Base-by-base conservation (phyloP, 1,140 invertebrate genomes). In the Aphelenchoides avenae region DNA sequence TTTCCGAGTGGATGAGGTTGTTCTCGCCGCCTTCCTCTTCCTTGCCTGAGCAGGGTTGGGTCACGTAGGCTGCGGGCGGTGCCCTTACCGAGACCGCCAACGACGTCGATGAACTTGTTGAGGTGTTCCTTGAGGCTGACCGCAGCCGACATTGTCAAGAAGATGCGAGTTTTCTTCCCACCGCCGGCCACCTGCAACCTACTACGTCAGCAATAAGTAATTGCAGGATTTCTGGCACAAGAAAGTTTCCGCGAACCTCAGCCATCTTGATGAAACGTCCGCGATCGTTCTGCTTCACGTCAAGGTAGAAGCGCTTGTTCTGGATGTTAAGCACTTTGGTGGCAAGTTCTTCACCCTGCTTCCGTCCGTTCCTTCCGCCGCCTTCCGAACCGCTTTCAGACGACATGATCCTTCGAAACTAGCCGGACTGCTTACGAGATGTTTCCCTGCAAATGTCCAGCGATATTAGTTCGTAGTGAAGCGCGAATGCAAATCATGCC, bases 231-330 rank as follows among this genome's bases (percentile, higher is more conserved):
- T n/a, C n/a, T n/a, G 34, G 18, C 34, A 36, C 18, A 13, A 13
- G 18, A 36, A 36, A 36, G 34, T 36, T 57, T 6, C 5, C 15
- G 59, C 3, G n/a, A 18, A 64, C 61, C 52, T 66, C 64, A 49
- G 48, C 64, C 18, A 64, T 49, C 36, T 64, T 66, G 18, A 64
- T 30, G 27, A 64, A 64, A 20, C 63, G 52, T 36, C 61, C 61
- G 1, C 61, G 61, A 42, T 64, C 52, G 42, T 64, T 64, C 42
- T 64, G 43, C 36, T 64, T 64, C 13, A 64, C 18, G 34, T 64
- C 61, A 31, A 64, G 30, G 27, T 64, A 64, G 43, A 64, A 64
- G 13, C 61, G 62, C 20, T 67, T 64, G 11, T 62, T 64, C 31
- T 64, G 64, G 9, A 64, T 61, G n/a, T 26, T 57, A 9, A 66